A percentile compares a stretch with the other conserved stretches of the same genome.
Conservation (phyloP, 2,113 vertebrate species). For the Serinus canaria region DNA sequence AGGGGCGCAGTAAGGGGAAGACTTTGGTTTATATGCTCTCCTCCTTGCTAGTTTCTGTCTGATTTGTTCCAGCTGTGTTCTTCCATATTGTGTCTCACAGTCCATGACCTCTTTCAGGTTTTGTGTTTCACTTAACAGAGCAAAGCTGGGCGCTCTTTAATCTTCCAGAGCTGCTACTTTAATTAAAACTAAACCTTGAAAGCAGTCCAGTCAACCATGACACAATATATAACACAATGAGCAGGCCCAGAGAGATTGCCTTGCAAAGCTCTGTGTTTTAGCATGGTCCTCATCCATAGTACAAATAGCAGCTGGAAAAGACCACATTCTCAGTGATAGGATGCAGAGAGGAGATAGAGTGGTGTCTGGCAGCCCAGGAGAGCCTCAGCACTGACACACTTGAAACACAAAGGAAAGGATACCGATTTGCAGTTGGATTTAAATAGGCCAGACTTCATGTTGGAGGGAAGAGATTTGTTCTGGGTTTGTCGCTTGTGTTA, state of each 20-base stretch:
- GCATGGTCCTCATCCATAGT: neutral
- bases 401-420: neutral
- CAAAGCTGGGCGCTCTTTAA: neutral
- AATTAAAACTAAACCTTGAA: slow-evolving; percentile 44
- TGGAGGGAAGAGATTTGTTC: neutral
- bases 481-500: neutral
- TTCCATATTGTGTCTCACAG: neutral
- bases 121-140: neutral
- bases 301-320: neutral
- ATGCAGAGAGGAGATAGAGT: neutral
- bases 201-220: neutral
- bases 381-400: neutral
- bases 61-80: neutral
- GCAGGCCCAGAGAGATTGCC: neutral
- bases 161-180: slow-evolving; percentile 5
- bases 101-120: neutral
- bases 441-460: neutral
- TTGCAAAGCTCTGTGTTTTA: neutral
- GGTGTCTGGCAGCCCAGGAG: neutral
- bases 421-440: neutral
- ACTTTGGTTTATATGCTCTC: neutral
- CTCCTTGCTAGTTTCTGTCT: neutral
- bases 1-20: neutral
- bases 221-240: neutral
- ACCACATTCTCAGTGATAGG: neutral